A percentile compares a stretch with the other conserved stretches of the same genome.
phyloP scores from a whole-genome alignment of 2,113 vertebrate genomes.

The Ursus arctos region DNA sequence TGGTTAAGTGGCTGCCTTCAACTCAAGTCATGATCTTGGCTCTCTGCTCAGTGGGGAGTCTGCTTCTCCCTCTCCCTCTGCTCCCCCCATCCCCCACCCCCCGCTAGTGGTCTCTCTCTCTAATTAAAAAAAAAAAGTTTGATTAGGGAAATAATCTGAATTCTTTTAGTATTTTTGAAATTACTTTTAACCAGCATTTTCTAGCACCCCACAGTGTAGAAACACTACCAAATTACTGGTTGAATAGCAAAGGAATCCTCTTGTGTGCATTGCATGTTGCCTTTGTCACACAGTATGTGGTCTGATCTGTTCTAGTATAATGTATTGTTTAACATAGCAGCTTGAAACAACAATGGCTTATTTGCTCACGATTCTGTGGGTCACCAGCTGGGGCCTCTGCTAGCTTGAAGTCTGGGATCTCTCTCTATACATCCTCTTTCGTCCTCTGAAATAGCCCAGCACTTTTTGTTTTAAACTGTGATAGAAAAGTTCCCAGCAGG shows the following conservation, averaged over 20 bases:
- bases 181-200: background rate
- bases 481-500: background rate
- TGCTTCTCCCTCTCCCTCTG: background rate
- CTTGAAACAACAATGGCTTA: background rate
- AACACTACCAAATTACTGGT: background rate
- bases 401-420: background rate
- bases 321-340: background rate
- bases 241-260: background rate
- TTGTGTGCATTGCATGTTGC: background rate
- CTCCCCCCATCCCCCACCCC: background rate
- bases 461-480: background rate
- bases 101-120: background rate
- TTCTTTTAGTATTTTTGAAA: background rate
- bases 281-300: background rate
- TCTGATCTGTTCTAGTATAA: background rate
- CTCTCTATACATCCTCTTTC: background rate
- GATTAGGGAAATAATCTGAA: background rate
- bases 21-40: background rate
- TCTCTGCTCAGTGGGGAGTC: background rate
- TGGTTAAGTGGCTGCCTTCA: background rate
- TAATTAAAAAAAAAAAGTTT: background rate
- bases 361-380: background rate
- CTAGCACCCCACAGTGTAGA: background rate
- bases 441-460: background rate
- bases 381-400: background rate